Conservation (phyloP, 1,140 invertebrate genomes). For the Bicyclus anynana region DNA sequence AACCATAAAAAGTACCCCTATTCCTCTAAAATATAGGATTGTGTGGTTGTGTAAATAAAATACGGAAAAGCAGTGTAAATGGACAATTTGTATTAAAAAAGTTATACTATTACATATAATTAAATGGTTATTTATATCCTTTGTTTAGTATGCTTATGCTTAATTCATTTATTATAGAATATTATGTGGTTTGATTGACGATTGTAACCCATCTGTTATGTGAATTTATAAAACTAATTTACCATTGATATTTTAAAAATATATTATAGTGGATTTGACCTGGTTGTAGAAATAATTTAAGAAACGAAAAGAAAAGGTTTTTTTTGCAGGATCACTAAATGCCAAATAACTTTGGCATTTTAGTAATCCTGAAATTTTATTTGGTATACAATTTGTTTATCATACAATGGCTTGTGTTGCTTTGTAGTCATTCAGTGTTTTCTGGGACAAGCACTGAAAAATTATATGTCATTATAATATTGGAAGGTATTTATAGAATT, state of each 20-base stretch:
- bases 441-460: too few relatives aligned
- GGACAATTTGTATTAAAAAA: constrained; percentile 8
- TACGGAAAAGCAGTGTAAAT: constrained; percentile 2
- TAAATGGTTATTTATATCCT: constrained; percentile 7
- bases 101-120: too few relatives aligned
- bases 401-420: too few relatives aligned
- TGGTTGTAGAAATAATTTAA: too few relatives aligned
- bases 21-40: not conserved
- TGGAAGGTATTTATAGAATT: too few relatives aligned
- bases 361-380: too few relatives aligned
- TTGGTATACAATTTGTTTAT: too few relatives aligned
- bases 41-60: not conserved
- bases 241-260: not conserved
- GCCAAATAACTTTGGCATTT: too few relatives aligned
- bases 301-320: too few relatives aligned
- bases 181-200: constrained; percentile 2
- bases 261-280: not conserved
- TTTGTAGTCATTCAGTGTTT: too few relatives aligned
- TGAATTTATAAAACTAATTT: not conserved
- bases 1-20: not conserved
- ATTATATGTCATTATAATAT: too few relatives aligned
- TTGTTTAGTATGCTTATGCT: constrained; percentile 15
- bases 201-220: not conserved
- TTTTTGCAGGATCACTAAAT: too few relatives aligned
- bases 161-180: not conserved